Evolutionary conservation across 2,888 invertebrate genomes (phyloP).

Genomic region (Hypolimnas misippus): DNA sequence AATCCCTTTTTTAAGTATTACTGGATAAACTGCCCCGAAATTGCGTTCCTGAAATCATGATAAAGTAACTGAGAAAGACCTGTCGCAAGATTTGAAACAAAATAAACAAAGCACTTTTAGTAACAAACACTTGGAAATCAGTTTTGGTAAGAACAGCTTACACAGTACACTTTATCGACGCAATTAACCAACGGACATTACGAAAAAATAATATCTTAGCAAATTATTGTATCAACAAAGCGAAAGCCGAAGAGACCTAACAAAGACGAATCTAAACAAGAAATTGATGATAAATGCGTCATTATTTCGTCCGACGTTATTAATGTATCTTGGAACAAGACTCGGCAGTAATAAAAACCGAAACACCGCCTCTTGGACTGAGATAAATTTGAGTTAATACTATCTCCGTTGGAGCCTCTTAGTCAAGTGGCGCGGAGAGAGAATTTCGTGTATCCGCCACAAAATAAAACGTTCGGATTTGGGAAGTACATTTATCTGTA

Average conservation of each 20-base stretch:
- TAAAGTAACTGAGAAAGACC: too few relatives aligned
- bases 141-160: too few relatives aligned
- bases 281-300: constrained; percentile 20
- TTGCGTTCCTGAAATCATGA: too few relatives aligned
- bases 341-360: constrained; percentile 34
- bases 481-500: constrained; percentile 24
- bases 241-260: not conserved
- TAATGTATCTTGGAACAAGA: constrained; percentile 30
- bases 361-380: constrained; percentile 25
- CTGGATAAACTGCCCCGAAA: too few relatives aligned
- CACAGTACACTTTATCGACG: too few relatives aligned
- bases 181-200: not conserved
- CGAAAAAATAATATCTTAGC: not conserved
- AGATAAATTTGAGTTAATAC: constrained; percentile 38
- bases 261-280: not conserved
- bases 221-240: constrained; percentile 1
- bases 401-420: constrained; percentile 29
- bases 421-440: constrained; percentile 27
- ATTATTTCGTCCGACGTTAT: constrained; percentile 29
- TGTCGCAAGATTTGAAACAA: too few relatives aligned
- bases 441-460: constrained; percentile 20
- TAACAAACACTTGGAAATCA: too few relatives aligned
- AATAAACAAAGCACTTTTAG: too few relatives aligned
- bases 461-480: constrained; percentile 32
- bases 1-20: too few relatives aligned